phyloP scores from a whole-genome alignment of 1,140 invertebrate genomes.

The Hyles vespertilio region DNA sequence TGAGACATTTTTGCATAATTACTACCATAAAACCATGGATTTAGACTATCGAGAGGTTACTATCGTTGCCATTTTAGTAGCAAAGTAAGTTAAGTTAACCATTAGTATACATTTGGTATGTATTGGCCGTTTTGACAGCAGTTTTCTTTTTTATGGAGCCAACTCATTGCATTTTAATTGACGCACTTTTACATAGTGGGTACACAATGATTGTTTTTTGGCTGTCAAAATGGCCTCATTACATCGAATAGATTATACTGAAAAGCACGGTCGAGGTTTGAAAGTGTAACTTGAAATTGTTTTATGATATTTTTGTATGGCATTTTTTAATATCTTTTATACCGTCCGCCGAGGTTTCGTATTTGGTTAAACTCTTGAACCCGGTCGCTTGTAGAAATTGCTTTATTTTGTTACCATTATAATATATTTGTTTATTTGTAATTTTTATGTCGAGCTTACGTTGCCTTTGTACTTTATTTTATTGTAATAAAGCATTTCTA shows the following conservation, averaged over 20 bases:
- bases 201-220: constrained; percentile 2
- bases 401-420: constrained; percentile 16
- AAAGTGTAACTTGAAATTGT: constrained; percentile 43
- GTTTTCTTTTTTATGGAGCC: not conserved
- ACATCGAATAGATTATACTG: constrained; percentile 6
- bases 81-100: constrained; percentile 45
- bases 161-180: constrained; percentile 1
- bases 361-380: constrained; percentile 60
- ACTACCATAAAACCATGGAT: not conserved
- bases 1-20: constrained; percentile 8
- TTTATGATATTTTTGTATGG: not conserved
- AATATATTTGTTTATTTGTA: constrained; percentile 4
- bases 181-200: too few species aligned
- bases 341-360: not conserved
- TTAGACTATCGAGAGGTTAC: constrained; percentile 14
- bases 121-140: not conserved
- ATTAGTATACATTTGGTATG: constrained; percentile 16
- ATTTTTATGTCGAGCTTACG: not conserved
- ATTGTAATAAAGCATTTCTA: constrained; percentile 21
- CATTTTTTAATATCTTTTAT: not conserved
- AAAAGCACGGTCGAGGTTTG: constrained; percentile 41
- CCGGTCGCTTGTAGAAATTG: constrained; percentile 25
- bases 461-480: constrained; percentile 1
- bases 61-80: constrained; percentile 52
- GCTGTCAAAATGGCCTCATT: not conserved